phyloP scores from a whole-genome alignment of 2,797 vertebrate species.

The Pseudopleuronectes americanus region DNA sequence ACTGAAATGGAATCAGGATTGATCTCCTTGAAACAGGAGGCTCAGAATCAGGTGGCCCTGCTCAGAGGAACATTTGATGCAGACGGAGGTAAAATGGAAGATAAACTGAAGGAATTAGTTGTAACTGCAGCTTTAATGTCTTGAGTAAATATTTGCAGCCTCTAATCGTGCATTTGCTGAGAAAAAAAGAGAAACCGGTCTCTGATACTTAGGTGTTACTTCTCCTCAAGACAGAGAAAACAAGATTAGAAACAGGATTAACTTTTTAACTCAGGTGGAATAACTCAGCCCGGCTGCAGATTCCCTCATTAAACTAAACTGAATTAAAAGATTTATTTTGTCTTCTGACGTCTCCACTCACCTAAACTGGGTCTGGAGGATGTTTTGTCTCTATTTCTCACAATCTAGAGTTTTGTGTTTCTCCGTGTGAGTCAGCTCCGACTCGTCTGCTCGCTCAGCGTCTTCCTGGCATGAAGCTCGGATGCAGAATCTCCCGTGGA shows the following conservation, averaged over 20 bases:
- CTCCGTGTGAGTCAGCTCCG: conserved; percentile 24
- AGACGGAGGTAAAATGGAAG: not conserved
- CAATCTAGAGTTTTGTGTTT: conserved; percentile 18
- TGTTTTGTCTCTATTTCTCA: conserved; percentile 25
- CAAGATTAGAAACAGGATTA: not conserved
- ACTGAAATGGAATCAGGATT: too few relatives aligned
- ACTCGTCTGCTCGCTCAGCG: conserved; percentile 17
- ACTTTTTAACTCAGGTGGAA: not conserved
- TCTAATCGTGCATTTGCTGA: not conserved
- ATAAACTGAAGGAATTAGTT: not conserved
- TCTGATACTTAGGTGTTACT: not conserved
- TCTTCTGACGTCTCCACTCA: conserved; percentile 1
- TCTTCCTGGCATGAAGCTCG: conserved; percentile 22
- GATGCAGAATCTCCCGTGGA: not conserved
- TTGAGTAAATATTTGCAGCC: not conserved
- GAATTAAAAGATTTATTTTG: conserved; percentile 21
- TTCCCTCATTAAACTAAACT: not conserved
- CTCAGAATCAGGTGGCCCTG: not conserved
- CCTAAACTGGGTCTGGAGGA: not conserved
- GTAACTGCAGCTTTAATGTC: too few relatives aligned
- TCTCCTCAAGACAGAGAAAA: not conserved
- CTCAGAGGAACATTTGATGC: not conserved
- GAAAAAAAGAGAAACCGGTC: too few relatives aligned
- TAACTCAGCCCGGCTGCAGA: not conserved
- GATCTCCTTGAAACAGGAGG: too few relatives aligned